Evolutionary conservation across 2,113 vertebrate genomes (phyloP), one percentile per base, ranked within the genome.

Genomic region (Ciconia boyciana): DNA sequence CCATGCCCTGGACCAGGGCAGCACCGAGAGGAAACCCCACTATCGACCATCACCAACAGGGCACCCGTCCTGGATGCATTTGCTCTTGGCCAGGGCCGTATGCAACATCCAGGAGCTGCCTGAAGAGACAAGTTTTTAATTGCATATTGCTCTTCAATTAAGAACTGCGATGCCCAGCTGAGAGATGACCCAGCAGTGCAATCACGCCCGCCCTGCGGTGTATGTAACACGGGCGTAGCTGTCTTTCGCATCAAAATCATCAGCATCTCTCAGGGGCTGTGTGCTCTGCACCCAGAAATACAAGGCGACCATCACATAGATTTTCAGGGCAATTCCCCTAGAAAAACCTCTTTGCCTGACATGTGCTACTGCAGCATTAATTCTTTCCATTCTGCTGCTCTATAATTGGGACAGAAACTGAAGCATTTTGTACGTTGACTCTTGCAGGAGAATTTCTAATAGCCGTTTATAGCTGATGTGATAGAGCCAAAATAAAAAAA

Each of bases 181-280:
- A 62, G 31, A n/a, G 65, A 41, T 0, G 0, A 41, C 32, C 52
- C 64, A 51, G 52, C 18, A 7, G 52, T 6, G 9, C 55, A 17
- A 7, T 28, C 20, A 7, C 6, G 2, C 22, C 46, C 3, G 2
- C 44, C 51, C 39, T 28, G 31, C 1, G 4, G 34, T 3, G 13
- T 9, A 26, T 1, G 0, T 19, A 15, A 36, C 70, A 34, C 1
- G 2, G 57, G 24, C 7, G 0, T 2, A 18, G 12, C 13, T 20
- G 39, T 26, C 68, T 51, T 26, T 16, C 46, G 31, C 12, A 2
- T 3, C 26, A 60, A 44, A 39, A 20, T 12, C 60, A 22, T 12
- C 66, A 36, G 29, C 46, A 31, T 31, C 65, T 41, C 6, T 0
- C 44, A 25, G 39, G 68, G 60, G 22, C 71, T 60, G 71, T 0